Evolutionary conservation across 2,888 invertebrate genomes (phyloP).

Genomic region (Drosophila emarginata): DNA sequence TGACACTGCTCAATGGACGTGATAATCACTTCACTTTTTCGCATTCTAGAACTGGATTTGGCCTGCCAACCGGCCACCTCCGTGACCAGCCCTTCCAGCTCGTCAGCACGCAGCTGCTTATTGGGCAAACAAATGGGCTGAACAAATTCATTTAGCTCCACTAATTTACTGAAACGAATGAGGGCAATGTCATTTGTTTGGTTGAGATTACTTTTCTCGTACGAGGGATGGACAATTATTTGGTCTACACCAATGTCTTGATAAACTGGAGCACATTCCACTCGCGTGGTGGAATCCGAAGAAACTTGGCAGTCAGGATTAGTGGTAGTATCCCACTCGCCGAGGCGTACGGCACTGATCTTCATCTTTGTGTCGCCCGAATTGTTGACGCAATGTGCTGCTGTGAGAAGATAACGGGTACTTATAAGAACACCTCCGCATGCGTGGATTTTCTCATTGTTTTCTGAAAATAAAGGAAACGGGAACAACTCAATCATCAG

Average conservation of each 20-base stretch:
- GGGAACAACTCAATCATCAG: neutral
- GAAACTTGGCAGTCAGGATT: constrained; percentile 62
- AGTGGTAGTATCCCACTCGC: constrained; percentile 66
- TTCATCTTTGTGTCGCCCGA: neutral
- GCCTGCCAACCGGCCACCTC: constrained; percentile 63
- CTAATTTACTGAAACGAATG: constrained; percentile 44
- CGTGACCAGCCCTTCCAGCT: constrained; percentile 51
- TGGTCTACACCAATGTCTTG: constrained; percentile 61
- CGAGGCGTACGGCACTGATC: constrained; percentile 52
- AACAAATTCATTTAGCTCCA: constrained; percentile 46
- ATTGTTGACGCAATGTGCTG: constrained; percentile 53
- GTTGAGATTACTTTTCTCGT: constrained; percentile 9
- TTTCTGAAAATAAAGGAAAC: constrained; percentile 29
- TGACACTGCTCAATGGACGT: constrained; percentile 47
- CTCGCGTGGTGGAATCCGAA: neutral
- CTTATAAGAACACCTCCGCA: constrained; percentile 67
- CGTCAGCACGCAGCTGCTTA: constrained; percentile 51
- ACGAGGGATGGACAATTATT: constrained; percentile 37
- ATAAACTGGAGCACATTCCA: constrained; percentile 52
- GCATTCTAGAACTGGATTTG: constrained; percentile 41
- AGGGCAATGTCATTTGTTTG: constrained; percentile 59
- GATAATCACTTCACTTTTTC: constrained; percentile 51
- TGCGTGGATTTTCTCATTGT: constrained; percentile 56
- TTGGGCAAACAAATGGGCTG: constrained; percentile 64
- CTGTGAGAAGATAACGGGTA: constrained; percentile 58